A percentile compares a stretch with the other conserved stretches of the same genome.
Evolutionary conservation across 2,113 vertebrate species (phyloP).

Genomic region (Dasyprocta punctata): DNA sequence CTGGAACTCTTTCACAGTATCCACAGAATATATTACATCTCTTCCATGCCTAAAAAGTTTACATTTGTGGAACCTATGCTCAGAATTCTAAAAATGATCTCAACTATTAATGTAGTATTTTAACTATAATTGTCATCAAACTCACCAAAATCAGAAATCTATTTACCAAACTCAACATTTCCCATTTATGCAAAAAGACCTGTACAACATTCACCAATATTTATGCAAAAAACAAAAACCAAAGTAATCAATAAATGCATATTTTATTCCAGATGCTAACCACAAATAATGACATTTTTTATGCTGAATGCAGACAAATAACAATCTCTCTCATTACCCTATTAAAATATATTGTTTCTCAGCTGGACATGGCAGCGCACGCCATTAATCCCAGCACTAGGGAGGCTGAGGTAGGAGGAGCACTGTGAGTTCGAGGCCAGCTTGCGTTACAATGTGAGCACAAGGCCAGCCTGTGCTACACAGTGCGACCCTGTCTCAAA

Average conservation of each 20-base stretch:
- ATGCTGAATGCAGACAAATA: background rate
- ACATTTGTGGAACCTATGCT: background rate
- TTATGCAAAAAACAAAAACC: background rate
- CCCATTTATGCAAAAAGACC: background rate
- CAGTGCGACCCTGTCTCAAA: too few relatives aligned
- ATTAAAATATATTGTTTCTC: slow-evolving; percentile 35
- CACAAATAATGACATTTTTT: background rate
- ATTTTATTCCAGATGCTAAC: slow-evolving; percentile 20
- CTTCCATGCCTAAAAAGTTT: background rate
- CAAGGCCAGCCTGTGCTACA: too few relatives aligned
- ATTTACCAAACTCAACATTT: slow-evolving; percentile 7
- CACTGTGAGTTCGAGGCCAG: too few relatives aligned
- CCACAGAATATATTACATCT: background rate
- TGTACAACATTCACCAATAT: background rate
- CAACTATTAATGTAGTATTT: background rate
- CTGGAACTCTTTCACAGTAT: background rate
- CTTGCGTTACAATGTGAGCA: too few relatives aligned
- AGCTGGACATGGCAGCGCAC: too few relatives aligned
- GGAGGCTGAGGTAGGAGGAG: too few relatives aligned
- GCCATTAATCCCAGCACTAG: too few relatives aligned
- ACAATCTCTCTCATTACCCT: background rate
- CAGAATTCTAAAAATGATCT: background rate
- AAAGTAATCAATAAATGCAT: background rate
- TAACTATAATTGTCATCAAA: background rate
- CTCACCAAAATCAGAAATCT: background rate